Evolutionary conservation across 2,888 invertebrate species (phyloP), one percentile per base, ranked within the genome.

Genomic region (Hirtodrosophila duncani): DNA sequence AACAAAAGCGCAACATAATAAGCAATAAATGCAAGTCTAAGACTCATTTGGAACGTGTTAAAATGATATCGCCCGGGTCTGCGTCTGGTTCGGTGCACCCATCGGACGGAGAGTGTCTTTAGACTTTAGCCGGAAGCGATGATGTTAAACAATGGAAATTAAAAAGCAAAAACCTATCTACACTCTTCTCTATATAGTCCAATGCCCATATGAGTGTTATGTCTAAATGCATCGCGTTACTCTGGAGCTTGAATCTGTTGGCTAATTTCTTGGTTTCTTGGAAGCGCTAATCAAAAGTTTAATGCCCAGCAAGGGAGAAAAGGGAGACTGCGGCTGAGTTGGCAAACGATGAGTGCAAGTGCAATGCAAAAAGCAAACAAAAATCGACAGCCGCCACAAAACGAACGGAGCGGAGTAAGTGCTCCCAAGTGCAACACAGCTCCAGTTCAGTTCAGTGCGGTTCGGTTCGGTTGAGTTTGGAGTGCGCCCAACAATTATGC

Each of bases 231-330:
- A 23, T 10, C 23, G 26, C 21, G 36, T 13, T 36, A 34, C 14
- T 18, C 10, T 14, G 9, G 1, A 36, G 29, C 53, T 63, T 5
- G 48, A 49, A 48, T 56, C 45, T 48, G 41, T 58, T 52, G 55
- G 63, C 60, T 79, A 75, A 75, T 79, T 75, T 71, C 53, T 52
- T 64, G 58, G 21, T 56, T 79, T 72, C 68, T 61, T 64, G 64
- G 68, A 75, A 68, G 59, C 70, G 62, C 78, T 74, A 74, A 78
- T 78, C 70, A 74, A 70, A 69, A 74, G 70, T 61, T 62, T 58
- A 78, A 58, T 67, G 65, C 63, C 51, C 58, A 58, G 56, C 48
- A 3, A 62, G 51, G 52, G 56, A 49, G 42, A 7, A 7, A 20
- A 10, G 16, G 8, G 10, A 20, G 14, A 29, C 9, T 13, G 36